Base-by-base conservation (phyloP, 2,888 invertebrate genomes). In the Noctua comes region DNA sequence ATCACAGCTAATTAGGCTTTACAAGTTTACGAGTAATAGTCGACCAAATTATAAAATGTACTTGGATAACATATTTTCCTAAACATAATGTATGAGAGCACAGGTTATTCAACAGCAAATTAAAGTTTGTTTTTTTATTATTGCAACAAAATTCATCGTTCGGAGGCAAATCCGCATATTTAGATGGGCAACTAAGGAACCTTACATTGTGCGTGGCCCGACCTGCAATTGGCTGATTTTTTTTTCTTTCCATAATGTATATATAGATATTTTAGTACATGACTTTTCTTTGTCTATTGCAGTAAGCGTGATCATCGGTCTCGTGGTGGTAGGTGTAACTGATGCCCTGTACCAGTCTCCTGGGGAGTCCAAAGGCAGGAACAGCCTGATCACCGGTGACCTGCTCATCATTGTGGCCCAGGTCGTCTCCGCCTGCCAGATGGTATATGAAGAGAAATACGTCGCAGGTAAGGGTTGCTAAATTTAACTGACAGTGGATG, bases 391-490 rank as follows among this genome's bases (percentile, higher is more conserved):
- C 88, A 98, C 99, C 7, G 99, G 98, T 0, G 98, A 98, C 93
- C 93, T 98, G 83, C 96, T 98, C 54, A 98, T 98, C 87, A 97
- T 98, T 71, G 96, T 97, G 72, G 98, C 98, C 0, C 98, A 98
- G 92, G 97, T 99, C 70, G 97, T 99, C 86, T 98, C 98, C 31
- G 98, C 99, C 0, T 97, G 98, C 77, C 99, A 99, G 96, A 99
- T 99, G 98, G 99, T 99, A 0, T 98, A 98, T 84, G 99, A 99
- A 94, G 99, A 99, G 93, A 99, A 99, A 95, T 99, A 98, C 93
- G 98, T 99, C 0, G 97, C 98, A 79, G 98, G 97, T 96, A 87
- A 43, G 21, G 18, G 10, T 31, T 31, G 4, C 31, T 59, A 16
- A 62, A 8, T 62, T 62, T 18, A 31, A 62, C 21, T 31, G 18